Conservation (phyloP, 64 coral and sea anemone species). For the Cladopsammia gracilis region DNA sequence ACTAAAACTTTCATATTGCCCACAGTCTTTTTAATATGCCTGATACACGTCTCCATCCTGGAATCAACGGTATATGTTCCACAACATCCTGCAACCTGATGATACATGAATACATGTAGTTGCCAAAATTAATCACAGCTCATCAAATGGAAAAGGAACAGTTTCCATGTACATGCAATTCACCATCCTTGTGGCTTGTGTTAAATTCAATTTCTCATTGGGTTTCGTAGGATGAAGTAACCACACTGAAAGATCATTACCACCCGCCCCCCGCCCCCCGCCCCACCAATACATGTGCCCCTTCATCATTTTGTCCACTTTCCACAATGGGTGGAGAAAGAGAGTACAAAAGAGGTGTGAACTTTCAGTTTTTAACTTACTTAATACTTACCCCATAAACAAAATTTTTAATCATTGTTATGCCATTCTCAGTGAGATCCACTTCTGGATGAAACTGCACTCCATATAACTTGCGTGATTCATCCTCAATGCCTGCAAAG, state of each 20-base stretch:
- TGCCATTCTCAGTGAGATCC: conserved; percentile 90
- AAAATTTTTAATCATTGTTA: conserved; percentile 95
- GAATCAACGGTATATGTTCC: conserved; percentile 88
- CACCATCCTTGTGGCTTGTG: too few relatives aligned
- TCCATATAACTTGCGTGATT: conserved; percentile 91
- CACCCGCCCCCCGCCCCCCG: too few relatives aligned
- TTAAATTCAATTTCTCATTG: too few relatives aligned
- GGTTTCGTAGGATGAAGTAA: too few relatives aligned
- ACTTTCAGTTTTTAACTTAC: neutral
- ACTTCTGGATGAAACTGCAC: conserved; percentile 99
- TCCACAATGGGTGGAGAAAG: too few relatives aligned
- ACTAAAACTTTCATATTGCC: conserved; percentile 92
- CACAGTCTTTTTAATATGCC: conserved; percentile 83
- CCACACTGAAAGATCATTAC: too few relatives aligned
- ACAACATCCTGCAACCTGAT: conserved; percentile 87
- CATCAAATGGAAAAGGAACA: too few relatives aligned
- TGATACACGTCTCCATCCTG: conserved; percentile 86
- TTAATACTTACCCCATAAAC: conserved; percentile 77
- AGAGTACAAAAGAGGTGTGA: too few relatives aligned
- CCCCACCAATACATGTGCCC: too few relatives aligned
- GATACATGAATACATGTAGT: neutral
- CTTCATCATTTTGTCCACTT: too few relatives aligned
- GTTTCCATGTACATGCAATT: too few relatives aligned
- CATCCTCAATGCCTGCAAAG: conserved; percentile 91
- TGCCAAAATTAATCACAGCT: too few relatives aligned